Base-by-base conservation (phyloP, 1,140 invertebrate species). In the Aphelinus atriplicis region DNA sequence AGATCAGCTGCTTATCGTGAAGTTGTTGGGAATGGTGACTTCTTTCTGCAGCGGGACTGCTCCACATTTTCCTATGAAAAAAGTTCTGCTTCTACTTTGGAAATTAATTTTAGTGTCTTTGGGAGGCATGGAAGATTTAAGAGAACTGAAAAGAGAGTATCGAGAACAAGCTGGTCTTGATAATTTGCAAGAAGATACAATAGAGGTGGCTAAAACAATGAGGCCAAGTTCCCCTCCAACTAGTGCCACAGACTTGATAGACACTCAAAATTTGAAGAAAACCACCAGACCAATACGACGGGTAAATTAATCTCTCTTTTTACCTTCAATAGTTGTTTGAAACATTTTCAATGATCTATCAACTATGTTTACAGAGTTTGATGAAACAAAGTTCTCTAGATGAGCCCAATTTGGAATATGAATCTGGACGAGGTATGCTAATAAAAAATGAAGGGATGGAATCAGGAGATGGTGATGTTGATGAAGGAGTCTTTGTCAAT, bases 51-150 rank as follows among this genome's bases (percentile, higher is more conserved):
- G 95, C 82, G 97, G 97, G 1, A 93, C 94, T 57, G 95, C 96
- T 7, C 95, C 97, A 61, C 96, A 98, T 89, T 98, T 98, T 89
- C 97, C 97, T 10, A 98, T 99, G 92, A 98, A 98, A 85, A 99
- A 99, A 90, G 95, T 99, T 68, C 88, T 99, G 47, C 87, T 99
- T n/a, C 86, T 99, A 2, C 84, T 99, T 9, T 99, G 98, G 98
- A 99, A 99, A 90, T 91, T 97, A 2, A 92, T 98, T 61, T 88
- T 99, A 66, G 90, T 97, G 1, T 94, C 95, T 7, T 88, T 99
- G 42, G 97, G 97, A 45, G 97, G 97, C 9, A 95, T 96, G 76
- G 92, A 94, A 73, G 92, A 93, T 51, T 87, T 98, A 1, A 92
- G 93, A 82, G 89, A 92, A 76, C 85, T 93, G 10, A 97, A 97